phyloP scores from a whole-genome alignment of 92 coral and sea anemone genomes.

The Metridium senile region DNA sequence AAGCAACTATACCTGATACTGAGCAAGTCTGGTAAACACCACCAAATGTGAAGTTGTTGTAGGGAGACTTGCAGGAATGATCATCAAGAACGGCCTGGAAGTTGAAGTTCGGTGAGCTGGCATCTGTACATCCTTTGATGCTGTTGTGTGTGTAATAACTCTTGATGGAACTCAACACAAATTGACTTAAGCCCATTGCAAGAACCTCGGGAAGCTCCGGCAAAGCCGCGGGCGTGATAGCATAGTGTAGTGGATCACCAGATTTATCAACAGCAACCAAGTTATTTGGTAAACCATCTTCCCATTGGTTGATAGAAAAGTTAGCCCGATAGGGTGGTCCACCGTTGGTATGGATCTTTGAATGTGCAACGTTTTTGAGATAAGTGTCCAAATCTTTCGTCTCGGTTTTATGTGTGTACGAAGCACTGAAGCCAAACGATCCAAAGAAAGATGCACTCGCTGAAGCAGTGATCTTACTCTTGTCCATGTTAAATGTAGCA shows the following conservation, averaged over 20 bases:
- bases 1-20: constrained; percentile 42
- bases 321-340: constrained; percentile 84
- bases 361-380: constrained; percentile 57
- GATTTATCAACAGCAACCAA: constrained; percentile 79
- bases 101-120: constrained; percentile 87
- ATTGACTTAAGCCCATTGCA: constrained; percentile 49
- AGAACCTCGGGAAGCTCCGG: constrained; percentile 77
- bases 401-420: constrained; percentile 51
- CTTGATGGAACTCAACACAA: constrained; percentile 65
- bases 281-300: constrained; percentile 66
- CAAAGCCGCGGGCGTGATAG: constrained; percentile 65
- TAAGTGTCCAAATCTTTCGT: constrained; percentile 60
- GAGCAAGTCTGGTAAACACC: constrained; percentile 88
- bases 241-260: constrained; percentile 84
- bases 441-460: constrained; percentile 91
- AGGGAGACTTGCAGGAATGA: constrained; percentile 78
- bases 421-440: constrained; percentile 52
- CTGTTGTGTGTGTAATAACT: constrained; percentile 80
- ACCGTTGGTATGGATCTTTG: constrained; percentile 69
- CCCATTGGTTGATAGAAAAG: constrained; percentile 79
- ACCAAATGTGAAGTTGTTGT: constrained; percentile 89
- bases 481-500: constrained; percentile 45
- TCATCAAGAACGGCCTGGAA: constrained; percentile 89
- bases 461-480: constrained; percentile 74
- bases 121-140: constrained; percentile 81